Base-by-base conservation (phyloP, 53 echinoderm and acorn worm genomes). In the Astropecten irregularis region DNA sequence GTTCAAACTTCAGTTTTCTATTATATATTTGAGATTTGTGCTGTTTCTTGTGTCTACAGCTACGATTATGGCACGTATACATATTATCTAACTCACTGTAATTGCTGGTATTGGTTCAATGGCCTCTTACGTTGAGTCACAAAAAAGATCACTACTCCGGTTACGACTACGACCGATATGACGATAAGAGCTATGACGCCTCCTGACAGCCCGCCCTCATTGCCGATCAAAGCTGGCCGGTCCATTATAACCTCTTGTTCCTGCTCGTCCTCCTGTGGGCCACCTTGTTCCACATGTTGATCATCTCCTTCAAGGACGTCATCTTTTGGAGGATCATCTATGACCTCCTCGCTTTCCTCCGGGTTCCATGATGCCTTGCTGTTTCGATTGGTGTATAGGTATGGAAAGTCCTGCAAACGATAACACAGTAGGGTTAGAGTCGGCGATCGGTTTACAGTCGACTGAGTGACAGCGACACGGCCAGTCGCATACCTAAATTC, bases 371-470 rank as follows among this genome's bases (percentile, higher is more conserved):
- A 77, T 0, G 40, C 40, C 32, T 49, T 79, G 81, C 93, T 93
- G 82, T 93, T 93, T 40, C 63, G 30, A 28, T 87, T 91, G 29
- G 93, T 93, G 73, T 88, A 91, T 36, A 93, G 53, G 67, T 81
- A 93, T 30, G 91, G 91, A 25, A 88, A 84, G 21, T 87, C 85
- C 91, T 93, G 88, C 22, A 38, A 49, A n/a, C 39, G 21, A 18
- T 20, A 54, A n/a, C n/a, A n/a, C n/a, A n/a, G 34, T 14, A 28
- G 0, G 63, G 37, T 33, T 3, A 33, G 18, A 0, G 3, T 26
- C 28, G 15, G 27, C 4, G 30, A 61, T 1, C 11, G 3, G 30
- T 9, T 14, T 23, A 26, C 31, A 5, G 1, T 21, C 26, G n/a
- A n/a, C n/a, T n/a, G n/a, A n/a, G n/a, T n/a, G n/a, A 31, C 32